Conservation (phyloP, 1,140 invertebrate genomes). For the Myzus persicae region DNA sequence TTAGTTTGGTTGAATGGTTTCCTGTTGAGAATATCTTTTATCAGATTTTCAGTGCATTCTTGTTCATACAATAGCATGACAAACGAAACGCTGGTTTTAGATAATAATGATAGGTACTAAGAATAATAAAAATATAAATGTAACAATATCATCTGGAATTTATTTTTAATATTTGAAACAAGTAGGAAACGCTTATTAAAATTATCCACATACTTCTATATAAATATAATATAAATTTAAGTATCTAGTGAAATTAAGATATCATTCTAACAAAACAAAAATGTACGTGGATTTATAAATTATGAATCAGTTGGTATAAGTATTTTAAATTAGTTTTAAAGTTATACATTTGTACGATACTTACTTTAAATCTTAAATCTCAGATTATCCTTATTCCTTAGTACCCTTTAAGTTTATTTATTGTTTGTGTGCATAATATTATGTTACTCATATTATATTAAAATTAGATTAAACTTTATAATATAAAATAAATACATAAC, state of each 20-base stretch:
- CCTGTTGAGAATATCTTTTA: conserved; percentile 4
- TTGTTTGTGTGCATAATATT: neutral
- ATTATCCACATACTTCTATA: neutral
- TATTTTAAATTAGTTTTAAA: neutral
- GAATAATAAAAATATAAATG: neutral
- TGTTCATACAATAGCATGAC: neutral
- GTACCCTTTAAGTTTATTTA: neutral
- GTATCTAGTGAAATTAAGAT: neutral
- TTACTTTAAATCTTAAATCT: neutral
- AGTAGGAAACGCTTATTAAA: neutral
- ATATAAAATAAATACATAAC: neutral
- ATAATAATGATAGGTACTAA: neutral
- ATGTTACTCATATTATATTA: no score
- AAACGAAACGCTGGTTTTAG: neutral
- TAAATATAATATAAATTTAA: neutral
- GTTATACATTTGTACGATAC: neutral
- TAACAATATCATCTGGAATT: neutral
- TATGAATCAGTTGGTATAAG: neutral
- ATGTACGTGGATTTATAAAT: neutral
- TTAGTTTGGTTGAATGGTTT: conserved; percentile 43
- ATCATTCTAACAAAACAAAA: neutral
- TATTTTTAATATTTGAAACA: neutral
- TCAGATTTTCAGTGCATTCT: conserved; percentile 1
- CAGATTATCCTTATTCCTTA: neutral
- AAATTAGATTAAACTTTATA: neutral